Evolutionary conservation across 2,797 vertebrate genomes (phyloP).

Genomic region (Orestias chungarensis): DNA sequence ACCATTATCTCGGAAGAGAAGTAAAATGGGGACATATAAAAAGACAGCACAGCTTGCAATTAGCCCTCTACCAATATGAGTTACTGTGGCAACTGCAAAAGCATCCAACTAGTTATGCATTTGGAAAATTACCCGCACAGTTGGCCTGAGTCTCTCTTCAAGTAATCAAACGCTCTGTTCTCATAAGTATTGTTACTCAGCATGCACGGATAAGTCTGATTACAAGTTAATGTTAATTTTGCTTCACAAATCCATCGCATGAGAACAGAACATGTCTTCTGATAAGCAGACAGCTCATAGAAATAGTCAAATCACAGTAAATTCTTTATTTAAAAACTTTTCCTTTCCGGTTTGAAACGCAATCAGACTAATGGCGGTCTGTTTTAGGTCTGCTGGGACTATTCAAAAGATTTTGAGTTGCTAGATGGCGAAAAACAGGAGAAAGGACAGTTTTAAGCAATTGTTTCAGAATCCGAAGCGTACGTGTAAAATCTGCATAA

Average conservation of each 20-base stretch:
- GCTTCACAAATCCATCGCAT: neutral
- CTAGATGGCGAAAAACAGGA: neutral
- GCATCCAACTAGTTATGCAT: slow-evolving; percentile 25
- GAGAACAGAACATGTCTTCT: neutral
- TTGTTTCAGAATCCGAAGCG: neutral
- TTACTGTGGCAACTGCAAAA: slow-evolving; percentile 50
- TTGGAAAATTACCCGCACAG: slow-evolving; percentile 30
- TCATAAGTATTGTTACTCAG: neutral
- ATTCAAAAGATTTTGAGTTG: neutral
- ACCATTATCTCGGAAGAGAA: slow-evolving; percentile 33
- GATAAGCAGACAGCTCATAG: neutral
- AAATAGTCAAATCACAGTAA: neutral
- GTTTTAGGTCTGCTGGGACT: neutral
- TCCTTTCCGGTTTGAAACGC: neutral
- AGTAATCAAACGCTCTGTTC: slow-evolving; percentile 21
- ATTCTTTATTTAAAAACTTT: neutral
- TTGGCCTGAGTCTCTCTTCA: neutral
- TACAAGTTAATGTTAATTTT: neutral
- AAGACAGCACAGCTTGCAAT: slow-evolving; percentile 21
- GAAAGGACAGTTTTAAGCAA: neutral
- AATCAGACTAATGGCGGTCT: neutral
- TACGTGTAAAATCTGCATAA: neutral
- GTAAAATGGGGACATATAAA: slow-evolving; percentile 6
- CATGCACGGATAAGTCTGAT: neutral
- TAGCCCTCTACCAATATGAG: slow-evolving; percentile 29